Conservation (phyloP, 1,140 invertebrate species). For the Neomicropteryx cornuta region DNA sequence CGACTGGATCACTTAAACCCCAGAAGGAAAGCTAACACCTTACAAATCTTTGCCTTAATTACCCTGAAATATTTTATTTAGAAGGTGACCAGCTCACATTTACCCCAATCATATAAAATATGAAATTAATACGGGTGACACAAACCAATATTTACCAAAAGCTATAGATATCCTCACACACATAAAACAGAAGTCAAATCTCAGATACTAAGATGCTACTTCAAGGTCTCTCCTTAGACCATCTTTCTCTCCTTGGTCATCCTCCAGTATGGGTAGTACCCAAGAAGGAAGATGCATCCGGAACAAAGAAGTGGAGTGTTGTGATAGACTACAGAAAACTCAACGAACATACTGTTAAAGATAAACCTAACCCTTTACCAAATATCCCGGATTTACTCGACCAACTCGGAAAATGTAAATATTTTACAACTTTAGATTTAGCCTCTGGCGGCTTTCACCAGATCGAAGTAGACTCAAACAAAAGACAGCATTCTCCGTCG, state of each 20-base stretch:
- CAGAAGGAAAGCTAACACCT: too few species aligned
- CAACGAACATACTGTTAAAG: slow-evolving; percentile 18
- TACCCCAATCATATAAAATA: too few species aligned
- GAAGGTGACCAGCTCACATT: too few species aligned
- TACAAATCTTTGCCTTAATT: too few species aligned
- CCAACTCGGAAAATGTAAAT: slow-evolving; percentile 19
- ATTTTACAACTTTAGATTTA: slow-evolving; percentile 31
- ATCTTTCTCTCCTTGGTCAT: slow-evolving; percentile 5
- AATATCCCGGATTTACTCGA: slow-evolving; percentile 31
- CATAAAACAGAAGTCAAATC: slow-evolving; percentile 16
- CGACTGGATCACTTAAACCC: too few species aligned
- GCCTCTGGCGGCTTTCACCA: slow-evolving; percentile 1
- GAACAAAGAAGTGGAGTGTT: slow-evolving; percentile 15
- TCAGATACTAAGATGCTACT: too few species aligned
- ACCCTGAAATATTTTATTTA: too few species aligned
- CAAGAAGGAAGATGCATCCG: slow-evolving; percentile 15
- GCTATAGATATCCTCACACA: slow-evolving; percentile 15
- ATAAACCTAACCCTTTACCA: slow-evolving; percentile 37
- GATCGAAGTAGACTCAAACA: slow-evolving; percentile 1
- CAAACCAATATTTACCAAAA: too few species aligned
- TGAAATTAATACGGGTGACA: too few species aligned
- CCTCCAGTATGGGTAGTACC: slow-evolving; percentile 15
- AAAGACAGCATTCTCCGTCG: slow-evolving; percentile 28
- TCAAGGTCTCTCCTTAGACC: slow-evolving; percentile 4
- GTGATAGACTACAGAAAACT: slow-evolving; percentile 18